Percentiles rank a stretch among this genome's conserved stretches.
Conservation (phyloP, 1,140 invertebrate genomes). For the Pectinophora gossypiella region DNA sequence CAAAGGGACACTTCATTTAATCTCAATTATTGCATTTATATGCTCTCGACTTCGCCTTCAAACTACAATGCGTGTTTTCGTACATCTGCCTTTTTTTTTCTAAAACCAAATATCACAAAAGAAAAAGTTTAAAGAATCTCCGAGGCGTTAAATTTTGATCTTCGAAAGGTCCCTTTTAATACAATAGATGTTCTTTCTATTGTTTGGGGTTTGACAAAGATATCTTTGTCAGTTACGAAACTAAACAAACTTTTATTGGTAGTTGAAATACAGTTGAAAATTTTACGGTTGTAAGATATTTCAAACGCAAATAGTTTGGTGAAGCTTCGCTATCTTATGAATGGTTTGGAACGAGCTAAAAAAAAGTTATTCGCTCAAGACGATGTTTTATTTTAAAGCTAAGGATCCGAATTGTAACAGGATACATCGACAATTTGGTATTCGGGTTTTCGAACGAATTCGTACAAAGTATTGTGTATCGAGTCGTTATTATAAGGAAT, state of each 20-base stretch:
- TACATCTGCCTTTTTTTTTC: constrained; percentile 41
- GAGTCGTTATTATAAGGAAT: too few relatives aligned
- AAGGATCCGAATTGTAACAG: constrained; percentile 23
- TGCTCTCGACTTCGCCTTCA: constrained; percentile 30
- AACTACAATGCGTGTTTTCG: constrained; percentile 31
- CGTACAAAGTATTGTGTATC: too few relatives aligned
- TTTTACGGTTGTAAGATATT: too few relatives aligned
- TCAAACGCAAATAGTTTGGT: background rate
- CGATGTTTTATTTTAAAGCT: background rate
- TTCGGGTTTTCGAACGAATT: background rate
- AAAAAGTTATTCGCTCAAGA: background rate
- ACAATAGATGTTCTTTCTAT: constrained; percentile 31
- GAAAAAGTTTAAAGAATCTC: constrained; percentile 27
- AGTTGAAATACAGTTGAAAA: too few relatives aligned
- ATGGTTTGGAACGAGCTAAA: background rate
- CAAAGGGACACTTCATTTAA: constrained; percentile 44
- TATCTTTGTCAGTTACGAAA: too few relatives aligned
- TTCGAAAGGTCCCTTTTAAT: constrained; percentile 7
- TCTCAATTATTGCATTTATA: constrained; percentile 40
- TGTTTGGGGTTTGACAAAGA: constrained; percentile 14
- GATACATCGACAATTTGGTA: constrained; percentile 32
- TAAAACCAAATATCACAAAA: constrained; percentile 31
- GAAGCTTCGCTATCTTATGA: background rate
- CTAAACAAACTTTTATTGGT: too few relatives aligned
- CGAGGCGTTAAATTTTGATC: constrained; percentile 46